Percentiles rank a stretch among this genome's conserved stretches.
These are phyloP conservation scores for Zaprionus tsacasi DNA, from an alignment of 1,140 invertebrate species.

Conservation along the genomic window DNA sequence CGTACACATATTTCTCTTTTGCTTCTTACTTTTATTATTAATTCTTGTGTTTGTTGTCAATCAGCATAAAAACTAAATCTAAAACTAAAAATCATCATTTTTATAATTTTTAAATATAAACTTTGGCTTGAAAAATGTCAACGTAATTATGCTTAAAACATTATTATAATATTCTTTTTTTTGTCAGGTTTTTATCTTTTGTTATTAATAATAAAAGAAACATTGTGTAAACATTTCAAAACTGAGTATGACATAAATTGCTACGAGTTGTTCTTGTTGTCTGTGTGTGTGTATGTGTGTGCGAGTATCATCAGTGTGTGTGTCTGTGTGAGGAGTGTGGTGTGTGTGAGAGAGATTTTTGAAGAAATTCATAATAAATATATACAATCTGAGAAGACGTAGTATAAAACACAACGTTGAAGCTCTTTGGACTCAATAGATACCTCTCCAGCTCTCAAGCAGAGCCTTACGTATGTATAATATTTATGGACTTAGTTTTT, in stretches of 20 bases:
- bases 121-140: slow-evolving; percentile 82
- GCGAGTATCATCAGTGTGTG: slow-evolving; percentile 39
- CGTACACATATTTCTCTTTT: slow-evolving; percentile 38
- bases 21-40: slow-evolving; percentile 34
- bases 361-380: slow-evolving; percentile 59
- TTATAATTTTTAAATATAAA: slow-evolving; percentile 70
- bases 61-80: slow-evolving; percentile 69
- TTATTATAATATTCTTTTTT: slow-evolving; percentile 47
- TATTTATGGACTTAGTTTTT: slow-evolving; percentile 5
- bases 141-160: slow-evolving; percentile 65
- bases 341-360: slow-evolving; percentile 30
- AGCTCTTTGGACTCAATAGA: slow-evolving; percentile 58
- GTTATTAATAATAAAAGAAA: slow-evolving; percentile 42
- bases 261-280: slow-evolving; percentile 58
- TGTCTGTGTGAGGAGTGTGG: slow-evolving; percentile 30
- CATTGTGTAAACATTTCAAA: slow-evolving; percentile 42
- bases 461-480: slow-evolving; percentile 6
- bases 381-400: slow-evolving; percentile 65
- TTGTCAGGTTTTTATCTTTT: slow-evolving; percentile 18
- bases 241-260: slow-evolving; percentile 66
- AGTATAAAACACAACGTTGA: slow-evolving; percentile 49
- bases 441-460: slow-evolving; percentile 16
- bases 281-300: slow-evolving; percentile 39
- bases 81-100: slow-evolving; percentile 67
- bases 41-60: slow-evolving; percentile 47